Evolutionary conservation across 2,888 invertebrate genomes (phyloP).

Genomic region (Bellardia pandia): DNA sequence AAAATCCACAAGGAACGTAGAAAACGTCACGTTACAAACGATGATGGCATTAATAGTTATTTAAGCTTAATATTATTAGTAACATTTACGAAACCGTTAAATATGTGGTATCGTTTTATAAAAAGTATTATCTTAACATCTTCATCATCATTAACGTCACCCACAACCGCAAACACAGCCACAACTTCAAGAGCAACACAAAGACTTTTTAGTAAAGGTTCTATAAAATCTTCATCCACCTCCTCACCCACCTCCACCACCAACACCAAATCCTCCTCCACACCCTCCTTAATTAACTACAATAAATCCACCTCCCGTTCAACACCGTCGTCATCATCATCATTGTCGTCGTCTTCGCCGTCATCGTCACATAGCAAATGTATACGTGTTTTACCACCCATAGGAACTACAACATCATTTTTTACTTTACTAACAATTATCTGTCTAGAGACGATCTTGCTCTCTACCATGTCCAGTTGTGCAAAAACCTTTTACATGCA

Average conservation of each 20-base stretch:
- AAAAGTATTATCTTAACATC: conserved; percentile 71
- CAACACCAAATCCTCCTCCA: conserved; percentile 22
- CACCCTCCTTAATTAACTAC: conserved; percentile 33
- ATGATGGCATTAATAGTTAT: conserved; percentile 72
- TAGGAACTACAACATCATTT: conserved; percentile 84
- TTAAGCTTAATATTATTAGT: conserved; percentile 73
- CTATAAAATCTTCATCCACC: conserved; percentile 61
- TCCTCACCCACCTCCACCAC: conserved; percentile 51
- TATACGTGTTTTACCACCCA: conserved; percentile 80
- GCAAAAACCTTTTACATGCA: conserved; percentile 94
- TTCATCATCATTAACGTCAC: conserved; percentile 52
- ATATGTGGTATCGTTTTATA: conserved; percentile 73
- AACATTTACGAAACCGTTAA: conserved; percentile 69
- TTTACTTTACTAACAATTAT: conserved; percentile 85
- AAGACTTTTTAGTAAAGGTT: conserved; percentile 69
- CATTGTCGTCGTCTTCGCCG: conserved; percentile 29
- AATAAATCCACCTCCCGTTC: conserved; percentile 54
- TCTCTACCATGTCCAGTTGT: conserved; percentile 88
- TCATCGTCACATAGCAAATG: conserved; percentile 76
- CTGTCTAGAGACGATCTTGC: conserved; percentile 86
- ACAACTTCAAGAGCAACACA: conserved; percentile 61
- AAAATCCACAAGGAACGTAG: conserved; percentile 71
- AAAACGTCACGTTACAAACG: conserved; percentile 68
- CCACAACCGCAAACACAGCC: conserved; percentile 25
- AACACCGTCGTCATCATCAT: conserved; percentile 38